Conservation (phyloP, 2,888 invertebrate species). For the Coremacera marginata region DNA sequence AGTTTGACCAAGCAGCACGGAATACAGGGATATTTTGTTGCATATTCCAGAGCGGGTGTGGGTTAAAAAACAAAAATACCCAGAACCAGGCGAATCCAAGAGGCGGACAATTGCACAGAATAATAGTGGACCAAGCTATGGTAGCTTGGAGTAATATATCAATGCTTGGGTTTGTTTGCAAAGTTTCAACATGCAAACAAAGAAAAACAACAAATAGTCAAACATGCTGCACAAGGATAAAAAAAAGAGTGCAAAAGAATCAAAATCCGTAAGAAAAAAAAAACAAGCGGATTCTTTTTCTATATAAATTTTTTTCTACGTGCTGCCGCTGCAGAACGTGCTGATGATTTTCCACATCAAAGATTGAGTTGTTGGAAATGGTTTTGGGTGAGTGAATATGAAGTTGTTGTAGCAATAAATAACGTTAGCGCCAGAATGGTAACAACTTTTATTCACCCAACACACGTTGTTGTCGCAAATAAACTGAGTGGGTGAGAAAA, state of each 20-base stretch:
- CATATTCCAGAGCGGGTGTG: not conserved
- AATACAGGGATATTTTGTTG: slow-evolving; percentile 43
- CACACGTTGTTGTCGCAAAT: slow-evolving; percentile 1
- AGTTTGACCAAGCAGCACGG: slow-evolving; percentile 21
- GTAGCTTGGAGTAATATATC: slow-evolving; percentile 36
- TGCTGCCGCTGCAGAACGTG: slow-evolving; percentile 33
- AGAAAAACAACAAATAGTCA: not conserved
- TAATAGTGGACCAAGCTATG: slow-evolving; percentile 2
- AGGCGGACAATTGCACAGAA: slow-evolving; percentile 10
- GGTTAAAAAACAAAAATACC: not conserved
- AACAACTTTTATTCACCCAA: not conserved
- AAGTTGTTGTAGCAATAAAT: slow-evolving; percentile 28
- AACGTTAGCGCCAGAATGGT: not conserved
- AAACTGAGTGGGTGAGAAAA: not conserved
- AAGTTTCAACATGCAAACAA: not conserved
- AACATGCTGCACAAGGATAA: not conserved
- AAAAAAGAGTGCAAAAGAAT: not conserved
- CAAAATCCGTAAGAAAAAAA: slow-evolving; percentile 4
- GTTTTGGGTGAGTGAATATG: not conserved
- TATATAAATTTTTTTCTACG: not conserved
- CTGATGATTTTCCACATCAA: slow-evolving; percentile 41
- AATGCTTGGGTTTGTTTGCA: slow-evolving; percentile 8
- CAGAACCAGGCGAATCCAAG: not conserved
- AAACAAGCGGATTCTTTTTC: slow-evolving; percentile 27
- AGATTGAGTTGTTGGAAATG: slow-evolving; percentile 33